Conservation (phyloP, 2,888 invertebrate species). For the Sabatieria punctata region DNA sequence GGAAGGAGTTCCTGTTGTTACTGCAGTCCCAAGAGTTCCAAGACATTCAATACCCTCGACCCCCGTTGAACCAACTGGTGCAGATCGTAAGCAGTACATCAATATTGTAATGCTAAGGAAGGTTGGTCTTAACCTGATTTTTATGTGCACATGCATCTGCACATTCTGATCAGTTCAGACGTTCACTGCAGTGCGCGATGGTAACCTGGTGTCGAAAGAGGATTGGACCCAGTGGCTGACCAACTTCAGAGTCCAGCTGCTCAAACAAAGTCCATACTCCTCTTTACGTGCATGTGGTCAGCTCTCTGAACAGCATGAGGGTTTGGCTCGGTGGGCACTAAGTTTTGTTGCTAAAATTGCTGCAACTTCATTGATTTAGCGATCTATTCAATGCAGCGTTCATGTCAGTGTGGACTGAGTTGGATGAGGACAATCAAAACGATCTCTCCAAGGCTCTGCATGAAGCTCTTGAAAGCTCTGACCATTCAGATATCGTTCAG, state of each 20-base stretch:
- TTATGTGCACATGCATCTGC: too few species aligned
- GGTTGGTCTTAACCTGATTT: too few species aligned
- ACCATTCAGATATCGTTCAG: constrained; percentile 65
- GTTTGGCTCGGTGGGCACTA: constrained; percentile 54
- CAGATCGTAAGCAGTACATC: too few species aligned
- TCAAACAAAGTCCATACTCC: constrained; percentile 87
- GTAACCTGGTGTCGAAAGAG: constrained; percentile 85
- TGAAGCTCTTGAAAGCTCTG: constrained; percentile 60
- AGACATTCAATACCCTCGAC: too few species aligned
- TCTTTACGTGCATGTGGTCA: constrained; percentile 78
- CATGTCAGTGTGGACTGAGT: constrained; percentile 94
- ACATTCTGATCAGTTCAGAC: too few species aligned
- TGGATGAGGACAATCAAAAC: constrained; percentile 54
- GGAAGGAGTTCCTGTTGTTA: too few species aligned
- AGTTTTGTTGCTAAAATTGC: too few species aligned
- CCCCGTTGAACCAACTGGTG: too few species aligned
- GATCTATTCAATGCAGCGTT: constrained; percentile 97
- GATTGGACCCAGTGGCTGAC: constrained; percentile 97
- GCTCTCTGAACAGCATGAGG: constrained; percentile 79
- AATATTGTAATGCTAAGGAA: too few species aligned
- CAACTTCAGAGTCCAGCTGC: constrained; percentile 68
- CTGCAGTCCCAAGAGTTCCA: too few species aligned
- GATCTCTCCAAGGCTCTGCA: neutral
- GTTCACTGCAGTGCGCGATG: too few species aligned
- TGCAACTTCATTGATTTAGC: constrained; percentile 32